Base-by-base conservation (phyloP, 2,888 invertebrate species). In the Agrotis puta region DNA sequence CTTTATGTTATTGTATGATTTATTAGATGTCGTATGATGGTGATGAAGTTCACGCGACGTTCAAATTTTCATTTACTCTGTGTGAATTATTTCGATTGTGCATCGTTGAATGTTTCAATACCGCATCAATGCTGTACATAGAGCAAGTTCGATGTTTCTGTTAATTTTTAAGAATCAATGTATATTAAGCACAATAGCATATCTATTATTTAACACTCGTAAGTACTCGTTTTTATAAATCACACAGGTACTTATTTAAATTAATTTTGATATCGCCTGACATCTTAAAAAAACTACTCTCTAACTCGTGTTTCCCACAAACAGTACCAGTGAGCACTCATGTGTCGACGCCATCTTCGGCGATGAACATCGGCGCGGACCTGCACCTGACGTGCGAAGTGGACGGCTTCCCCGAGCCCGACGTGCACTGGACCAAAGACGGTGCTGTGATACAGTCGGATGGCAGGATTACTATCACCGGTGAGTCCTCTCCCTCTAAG, bases 391-490 rank as follows among this genome's bases (percentile, higher is more conserved):
- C 96, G 18, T 99, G 98, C 89, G 97, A 97, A 47, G 98, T 98
- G 57, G 97, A 97, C 81, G 98, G 98, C 5, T 97, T 97, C 92
- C 98, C 98, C 0, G 93, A 95, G 67, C 98, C 98, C 4, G 95
- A 96, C 79, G 98, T 98, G 4, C 94, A 97, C 72, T 99, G 99
- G 99, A 98, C 97, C 91, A 98, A 98, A 92, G 97, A 99, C 89
- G 97, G 97, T 58, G 91, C 92, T 45, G 95, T 93, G 3, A 88
- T 98, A 18, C 83, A 91, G 47, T 85, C 96, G 43, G 96, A 95
- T 67, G 97, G 97, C 65, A 96, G 97, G 77, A 94, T 97, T 69
- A 96, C 96, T 86, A 97, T 98, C 84, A 97, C 97, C 83, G 97
- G 98, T 98, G 93, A 83, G 77, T 69, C 11, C 20, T 43, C 20